Conservation (phyloP, 2,113 vertebrate species). For the Eptesicus fuscus region DNA sequence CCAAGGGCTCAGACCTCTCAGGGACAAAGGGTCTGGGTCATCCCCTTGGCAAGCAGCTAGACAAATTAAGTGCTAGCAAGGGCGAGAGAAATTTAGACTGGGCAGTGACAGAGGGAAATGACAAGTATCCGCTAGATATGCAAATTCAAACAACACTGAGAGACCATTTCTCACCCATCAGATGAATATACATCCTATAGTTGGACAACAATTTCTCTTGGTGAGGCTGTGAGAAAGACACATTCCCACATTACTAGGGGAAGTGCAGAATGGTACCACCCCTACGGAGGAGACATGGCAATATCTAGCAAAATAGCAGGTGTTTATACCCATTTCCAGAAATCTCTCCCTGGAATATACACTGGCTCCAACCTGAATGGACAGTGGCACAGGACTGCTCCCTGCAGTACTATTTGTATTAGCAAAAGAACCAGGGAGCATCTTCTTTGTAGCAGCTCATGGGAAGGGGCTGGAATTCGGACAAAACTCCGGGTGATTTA, state of each 20-base stretch:
- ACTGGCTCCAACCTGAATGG: not conserved
- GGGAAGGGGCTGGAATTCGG: not conserved
- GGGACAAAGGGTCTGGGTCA: not conserved
- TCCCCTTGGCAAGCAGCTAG: not conserved
- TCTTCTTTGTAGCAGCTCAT: not conserved
- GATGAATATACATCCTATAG: not conserved
- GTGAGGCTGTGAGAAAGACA: not conserved
- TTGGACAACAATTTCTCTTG: not conserved
- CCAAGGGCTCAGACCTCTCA: not conserved
- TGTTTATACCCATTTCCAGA: slow-evolving; percentile 14
- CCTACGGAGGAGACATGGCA: not conserved
- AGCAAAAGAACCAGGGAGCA: not conserved
- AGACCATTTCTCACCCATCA: not conserved
- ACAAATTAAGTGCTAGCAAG: not conserved
- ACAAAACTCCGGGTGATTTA: not conserved
- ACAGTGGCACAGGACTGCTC: not conserved
- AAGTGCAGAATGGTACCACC: not conserved
- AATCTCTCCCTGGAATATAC: slow-evolving; percentile 1
- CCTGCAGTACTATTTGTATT: not conserved
- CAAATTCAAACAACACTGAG: not conserved
- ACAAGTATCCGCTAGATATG: not conserved
- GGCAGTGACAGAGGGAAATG: not conserved
- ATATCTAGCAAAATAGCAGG: not conserved
- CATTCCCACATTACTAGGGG: not conserved
- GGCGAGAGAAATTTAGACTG: not conserved